phyloP scores from a whole-genome alignment of 2,888 invertebrate species.

The Oligia fasciuncula region DNA sequence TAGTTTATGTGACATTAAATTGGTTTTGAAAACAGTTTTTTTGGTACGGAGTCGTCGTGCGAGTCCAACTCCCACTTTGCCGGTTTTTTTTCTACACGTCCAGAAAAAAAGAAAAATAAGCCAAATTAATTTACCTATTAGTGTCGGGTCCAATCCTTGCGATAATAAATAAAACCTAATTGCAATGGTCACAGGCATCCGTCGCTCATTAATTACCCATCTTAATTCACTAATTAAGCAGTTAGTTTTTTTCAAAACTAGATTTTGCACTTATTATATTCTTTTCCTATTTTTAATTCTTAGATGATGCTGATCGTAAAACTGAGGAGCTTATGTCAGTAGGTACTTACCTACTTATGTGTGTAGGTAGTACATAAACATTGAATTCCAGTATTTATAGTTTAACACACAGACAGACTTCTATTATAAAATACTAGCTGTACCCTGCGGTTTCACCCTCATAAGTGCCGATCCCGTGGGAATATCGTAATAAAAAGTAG shows the following conservation, averaged over 20 bases:
- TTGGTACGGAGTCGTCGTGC: not conserved
- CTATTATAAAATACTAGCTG: not conserved
- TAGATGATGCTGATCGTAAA: constrained; percentile 26
- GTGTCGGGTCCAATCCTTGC: not conserved
- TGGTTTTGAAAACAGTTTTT: not conserved
- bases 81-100: not conserved
- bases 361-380: not conserved
- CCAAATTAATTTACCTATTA: not conserved
- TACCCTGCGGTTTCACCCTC: no score
- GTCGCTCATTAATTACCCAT: constrained; percentile 13
- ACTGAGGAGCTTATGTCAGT: not conserved
- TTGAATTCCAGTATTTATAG: not conserved
- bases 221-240: constrained; percentile 38
- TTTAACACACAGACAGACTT: not conserved
- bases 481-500: no score
- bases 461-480: no score
- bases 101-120: not conserved
- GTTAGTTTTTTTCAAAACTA: constrained; percentile 22
- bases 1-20: not conserved
- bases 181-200: constrained; percentile 22
- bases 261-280: constrained; percentile 26
- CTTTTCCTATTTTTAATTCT: constrained; percentile 8
- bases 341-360: not conserved
- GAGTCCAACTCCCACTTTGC: not conserved
- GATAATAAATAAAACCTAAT: constrained; percentile 22